Evolutionary conservation across 2,113 vertebrate genomes (phyloP).

Genomic region (Etheostoma cragini): DNA sequence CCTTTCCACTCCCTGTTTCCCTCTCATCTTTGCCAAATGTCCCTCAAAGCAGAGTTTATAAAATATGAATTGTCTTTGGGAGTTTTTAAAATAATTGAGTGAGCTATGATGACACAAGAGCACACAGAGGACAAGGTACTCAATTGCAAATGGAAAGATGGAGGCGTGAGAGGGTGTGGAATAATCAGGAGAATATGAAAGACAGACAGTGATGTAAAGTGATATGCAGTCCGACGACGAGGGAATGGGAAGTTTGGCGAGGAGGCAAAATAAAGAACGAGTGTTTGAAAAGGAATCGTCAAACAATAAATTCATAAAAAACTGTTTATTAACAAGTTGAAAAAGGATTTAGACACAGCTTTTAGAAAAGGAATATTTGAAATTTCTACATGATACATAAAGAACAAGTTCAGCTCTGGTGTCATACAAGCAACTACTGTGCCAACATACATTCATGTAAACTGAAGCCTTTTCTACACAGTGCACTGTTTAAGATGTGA

Average conservation of each 20-base stretch:
- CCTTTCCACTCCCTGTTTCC: constrained; percentile 68
- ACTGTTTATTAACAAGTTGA: constrained; percentile 69
- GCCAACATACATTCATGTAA: constrained; percentile 16
- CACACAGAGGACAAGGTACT: constrained; percentile 47
- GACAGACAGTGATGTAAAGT: constrained; percentile 49
- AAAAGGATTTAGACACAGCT: constrained; percentile 25
- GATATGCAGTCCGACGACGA: constrained; percentile 28
- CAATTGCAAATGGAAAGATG: constrained; percentile 32
- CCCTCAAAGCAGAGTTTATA: constrained; percentile 44
- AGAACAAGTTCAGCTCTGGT: constrained; percentile 21
- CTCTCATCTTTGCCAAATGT: constrained; percentile 57
- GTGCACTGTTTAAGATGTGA: constrained; percentile 29
- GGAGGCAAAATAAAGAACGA: constrained; percentile 22
- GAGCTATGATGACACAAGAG: constrained; percentile 40
- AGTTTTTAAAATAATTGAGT: constrained; percentile 46
- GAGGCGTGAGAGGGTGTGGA: constrained; percentile 47
- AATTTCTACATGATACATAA: constrained; percentile 28
- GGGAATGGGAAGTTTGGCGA: constrained; percentile 46
- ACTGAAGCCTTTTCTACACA: constrained; percentile 19
- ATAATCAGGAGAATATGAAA: constrained; percentile 41
- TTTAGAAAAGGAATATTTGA: constrained; percentile 52
- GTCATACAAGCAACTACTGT: constrained; percentile 11
- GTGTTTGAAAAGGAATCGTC: constrained; percentile 13
- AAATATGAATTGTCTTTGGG: constrained; percentile 61
- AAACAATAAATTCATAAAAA: constrained; percentile 58